These are phyloP conservation scores for Falco columbarius DNA, from an alignment of 2,797 vertebrate species.

Conservation along the genomic window DNA sequence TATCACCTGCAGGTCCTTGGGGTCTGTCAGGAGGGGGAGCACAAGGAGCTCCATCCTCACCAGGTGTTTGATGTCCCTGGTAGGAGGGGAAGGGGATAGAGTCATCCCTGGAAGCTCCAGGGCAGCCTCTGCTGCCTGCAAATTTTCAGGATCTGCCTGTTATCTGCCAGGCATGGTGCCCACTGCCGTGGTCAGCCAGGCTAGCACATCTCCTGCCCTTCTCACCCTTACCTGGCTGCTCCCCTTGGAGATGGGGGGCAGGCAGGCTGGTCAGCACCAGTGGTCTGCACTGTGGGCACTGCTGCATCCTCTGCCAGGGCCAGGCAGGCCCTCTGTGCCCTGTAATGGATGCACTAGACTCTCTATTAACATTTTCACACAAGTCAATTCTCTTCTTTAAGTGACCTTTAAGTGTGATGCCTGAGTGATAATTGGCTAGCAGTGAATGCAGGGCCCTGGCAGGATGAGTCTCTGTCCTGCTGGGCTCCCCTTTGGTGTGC, in stretches of 20 bases:
- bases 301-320: background rate
- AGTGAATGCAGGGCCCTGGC: background rate
- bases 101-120: background rate
- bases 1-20: background rate
- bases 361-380: background rate
- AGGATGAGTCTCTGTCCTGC: background rate
- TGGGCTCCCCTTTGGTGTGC: background rate
- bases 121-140: background rate
- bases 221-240: background rate
- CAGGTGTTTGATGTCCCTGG: rapidly evolving
- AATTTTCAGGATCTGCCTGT: background rate
- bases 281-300: background rate
- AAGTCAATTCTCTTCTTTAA: background rate
- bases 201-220: background rate
- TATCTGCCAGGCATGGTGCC: background rate
- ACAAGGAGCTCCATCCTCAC: background rate
- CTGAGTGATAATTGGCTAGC: background rate
- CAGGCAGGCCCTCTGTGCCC: background rate
- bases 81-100: background rate
- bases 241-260: rapidly evolving
- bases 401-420: background rate
- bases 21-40: background rate
- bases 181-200: background rate
- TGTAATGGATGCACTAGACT: background rate
- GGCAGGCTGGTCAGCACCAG: too few relatives aligned